Percentiles rank a stretch among this genome's conserved stretches.
Conservation (phyloP, 2,113 vertebrate species). For the Crotalus helleri region DNA sequence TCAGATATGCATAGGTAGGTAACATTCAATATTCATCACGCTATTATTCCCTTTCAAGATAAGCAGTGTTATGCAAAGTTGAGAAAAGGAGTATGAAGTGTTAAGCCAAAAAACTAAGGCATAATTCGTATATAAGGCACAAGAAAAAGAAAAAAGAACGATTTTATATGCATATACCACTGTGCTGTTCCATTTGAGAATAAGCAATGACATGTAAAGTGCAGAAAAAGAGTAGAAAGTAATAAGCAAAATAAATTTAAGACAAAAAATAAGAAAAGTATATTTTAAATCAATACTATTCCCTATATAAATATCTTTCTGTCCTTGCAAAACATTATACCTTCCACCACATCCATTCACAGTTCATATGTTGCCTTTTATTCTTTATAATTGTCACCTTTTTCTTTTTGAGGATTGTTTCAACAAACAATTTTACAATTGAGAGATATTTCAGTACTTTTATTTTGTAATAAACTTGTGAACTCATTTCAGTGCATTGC, state of each 20-base stretch:
- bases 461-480: not conserved
- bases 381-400: not conserved
- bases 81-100: not conserved
- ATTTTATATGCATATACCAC: not conserved
- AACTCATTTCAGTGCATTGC: not conserved
- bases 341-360: not conserved
- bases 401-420: not conserved
- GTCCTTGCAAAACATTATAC: not conserved
- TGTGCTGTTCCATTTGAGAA: not conserved
- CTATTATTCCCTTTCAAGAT: not conserved
- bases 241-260: not conserved
- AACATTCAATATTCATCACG: not conserved
- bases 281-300: not conserved
- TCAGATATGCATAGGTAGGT: not conserved
- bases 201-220: not conserved
- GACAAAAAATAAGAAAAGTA: not conserved
- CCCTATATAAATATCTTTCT: not conserved
- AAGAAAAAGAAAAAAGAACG: not conserved
- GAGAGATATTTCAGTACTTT: not conserved
- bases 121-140: not conserved
- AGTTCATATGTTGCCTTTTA: not conserved
- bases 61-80: not conserved
- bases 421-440: not conserved
- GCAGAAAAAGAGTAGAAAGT: not conserved
- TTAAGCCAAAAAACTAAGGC: not conserved